A percentile compares a stretch with the other conserved stretches of the same genome.
Evolutionary conservation across 1,140 invertebrate genomes (phyloP).

Genomic region (Colletes gigas): DNA sequence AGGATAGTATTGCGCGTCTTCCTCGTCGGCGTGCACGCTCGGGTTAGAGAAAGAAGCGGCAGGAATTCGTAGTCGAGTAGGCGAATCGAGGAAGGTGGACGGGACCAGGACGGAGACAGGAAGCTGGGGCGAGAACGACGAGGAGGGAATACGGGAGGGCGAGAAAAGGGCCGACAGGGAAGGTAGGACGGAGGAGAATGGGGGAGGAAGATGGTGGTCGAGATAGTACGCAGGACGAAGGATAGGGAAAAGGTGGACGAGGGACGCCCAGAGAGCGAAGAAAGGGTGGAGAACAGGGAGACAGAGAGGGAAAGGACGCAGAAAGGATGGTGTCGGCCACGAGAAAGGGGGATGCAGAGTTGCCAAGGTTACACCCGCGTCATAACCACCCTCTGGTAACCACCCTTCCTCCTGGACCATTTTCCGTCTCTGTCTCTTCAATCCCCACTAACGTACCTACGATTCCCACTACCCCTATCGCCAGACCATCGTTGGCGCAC

Average conservation of each 20-base stretch:
- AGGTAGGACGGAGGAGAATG: constrained; percentile 16
- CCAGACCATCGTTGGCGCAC: constrained; percentile 12
- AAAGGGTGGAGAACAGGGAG: neutral
- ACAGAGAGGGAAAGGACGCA: neutral
- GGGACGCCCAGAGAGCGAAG: neutral
- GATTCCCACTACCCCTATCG: constrained; percentile 30
- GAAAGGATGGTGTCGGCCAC: constrained; percentile 33
- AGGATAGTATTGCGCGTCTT: neutral
- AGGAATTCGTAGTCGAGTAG: constrained; percentile 51
- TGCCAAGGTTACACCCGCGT: constrained; percentile 78
- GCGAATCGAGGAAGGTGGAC: neutral
- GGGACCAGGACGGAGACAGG: neutral
- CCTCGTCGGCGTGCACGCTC: neutral
- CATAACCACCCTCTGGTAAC: constrained; percentile 71
- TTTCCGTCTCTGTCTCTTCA: constrained; percentile 47
- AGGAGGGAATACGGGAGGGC: neutral
- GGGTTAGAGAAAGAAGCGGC: constrained; percentile 31
- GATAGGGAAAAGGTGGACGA: neutral
- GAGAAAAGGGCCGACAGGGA: neutral
- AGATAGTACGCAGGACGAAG: neutral
- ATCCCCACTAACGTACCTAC: constrained; percentile 25
- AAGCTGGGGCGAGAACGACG: neutral
- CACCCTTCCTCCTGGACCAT: constrained; percentile 66
- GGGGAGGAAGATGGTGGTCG: neutral
- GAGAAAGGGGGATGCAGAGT: constrained; percentile 64